Evolutionary conservation across 2,113 vertebrate species (phyloP).

Genomic region (Sinocyclocheilus grahami): DNA sequence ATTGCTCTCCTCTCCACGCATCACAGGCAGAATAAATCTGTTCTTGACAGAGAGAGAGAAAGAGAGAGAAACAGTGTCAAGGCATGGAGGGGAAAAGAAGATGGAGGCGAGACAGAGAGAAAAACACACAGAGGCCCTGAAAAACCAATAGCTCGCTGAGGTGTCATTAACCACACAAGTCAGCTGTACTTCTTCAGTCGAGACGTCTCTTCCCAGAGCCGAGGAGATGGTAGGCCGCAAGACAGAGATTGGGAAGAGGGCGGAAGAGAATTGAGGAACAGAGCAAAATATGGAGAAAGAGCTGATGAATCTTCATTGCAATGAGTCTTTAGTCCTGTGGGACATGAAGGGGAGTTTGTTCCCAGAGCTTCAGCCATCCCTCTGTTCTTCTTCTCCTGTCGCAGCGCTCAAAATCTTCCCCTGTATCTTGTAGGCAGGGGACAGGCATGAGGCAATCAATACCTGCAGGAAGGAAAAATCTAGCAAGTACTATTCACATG

Average conservation of each 20-base stretch:
- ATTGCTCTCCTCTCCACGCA: slow-evolving; percentile 76
- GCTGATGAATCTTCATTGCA: slow-evolving; percentile 43
- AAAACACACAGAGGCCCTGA: slow-evolving; percentile 69
- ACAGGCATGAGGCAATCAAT: slow-evolving; percentile 57
- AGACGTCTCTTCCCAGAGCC: slow-evolving; percentile 3
- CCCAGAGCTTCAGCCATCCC: slow-evolving; percentile 34
- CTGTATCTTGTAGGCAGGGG: slow-evolving; percentile 50
- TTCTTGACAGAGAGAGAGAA: slow-evolving; percentile 76
- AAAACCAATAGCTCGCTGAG: slow-evolving; percentile 77
- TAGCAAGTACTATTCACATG: slow-evolving; percentile 27
- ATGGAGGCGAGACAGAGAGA: slow-evolving; percentile 42
- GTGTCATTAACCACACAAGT: slow-evolving; percentile 76
- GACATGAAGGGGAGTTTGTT: slow-evolving; percentile 39
- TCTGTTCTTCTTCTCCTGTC: slow-evolving; percentile 45
- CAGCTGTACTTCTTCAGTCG: slow-evolving; percentile 53
- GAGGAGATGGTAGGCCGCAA: not conserved
- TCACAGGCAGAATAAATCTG: slow-evolving; percentile 93
- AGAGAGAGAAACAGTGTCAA: slow-evolving; percentile 40
- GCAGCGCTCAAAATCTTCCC: slow-evolving; percentile 44
- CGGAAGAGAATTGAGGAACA: slow-evolving; percentile 7
- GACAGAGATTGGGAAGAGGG: slow-evolving; percentile 11
- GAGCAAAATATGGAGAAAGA: slow-evolving; percentile 32
- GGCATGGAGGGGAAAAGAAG: slow-evolving; percentile 33
- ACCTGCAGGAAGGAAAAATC: slow-evolving; percentile 46
- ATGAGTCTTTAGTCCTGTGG: slow-evolving; percentile 20